phyloP scores from a whole-genome alignment of 2,888 invertebrate genomes.

The Drosophila nr. fundita region DNA sequence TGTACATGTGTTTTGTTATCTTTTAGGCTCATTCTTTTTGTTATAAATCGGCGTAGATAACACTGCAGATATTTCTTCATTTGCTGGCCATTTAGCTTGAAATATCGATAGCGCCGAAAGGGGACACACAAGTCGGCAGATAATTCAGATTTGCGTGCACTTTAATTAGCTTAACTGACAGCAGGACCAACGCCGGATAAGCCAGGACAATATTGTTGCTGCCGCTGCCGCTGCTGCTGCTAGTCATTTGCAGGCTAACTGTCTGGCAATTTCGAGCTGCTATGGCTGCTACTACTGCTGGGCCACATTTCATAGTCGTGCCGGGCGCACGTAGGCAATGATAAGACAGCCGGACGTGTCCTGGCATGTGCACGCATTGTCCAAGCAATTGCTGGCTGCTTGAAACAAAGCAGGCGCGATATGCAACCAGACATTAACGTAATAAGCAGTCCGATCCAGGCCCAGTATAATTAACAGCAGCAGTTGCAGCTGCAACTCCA shows the following conservation, averaged over 20 bases:
- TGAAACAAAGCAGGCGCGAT: slow-evolving; percentile 42
- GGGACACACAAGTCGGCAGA: slow-evolving; percentile 49
- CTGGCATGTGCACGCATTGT: slow-evolving; percentile 49
- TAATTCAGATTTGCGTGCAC: slow-evolving; percentile 77
- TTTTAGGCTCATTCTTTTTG: slow-evolving; percentile 34
- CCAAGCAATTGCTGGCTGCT: slow-evolving; percentile 66
- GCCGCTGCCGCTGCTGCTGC: slow-evolving; percentile 39
- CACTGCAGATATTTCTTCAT: slow-evolving; percentile 48
- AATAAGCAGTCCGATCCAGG: slow-evolving; percentile 62
- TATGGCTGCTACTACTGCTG: slow-evolving; percentile 12
- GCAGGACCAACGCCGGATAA: slow-evolving; percentile 4
- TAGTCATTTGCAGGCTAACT: slow-evolving; percentile 51
- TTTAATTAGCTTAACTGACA: slow-evolving; percentile 74
- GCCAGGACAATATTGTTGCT: slow-evolving; percentile 30
- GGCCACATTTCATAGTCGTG: slow-evolving; percentile 46
- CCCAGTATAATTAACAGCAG: slow-evolving; percentile 56
- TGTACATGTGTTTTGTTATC: not conserved
- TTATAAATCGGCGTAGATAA: slow-evolving; percentile 52
- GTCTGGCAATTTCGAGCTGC: slow-evolving; percentile 63
- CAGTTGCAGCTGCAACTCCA: slow-evolving; percentile 35
- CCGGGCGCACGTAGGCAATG: slow-evolving; percentile 63
- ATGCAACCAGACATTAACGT: slow-evolving; percentile 70
- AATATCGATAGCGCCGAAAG: slow-evolving; percentile 57
- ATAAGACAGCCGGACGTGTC: slow-evolving; percentile 55
- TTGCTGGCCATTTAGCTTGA: slow-evolving; percentile 56